Evolutionary conservation across 2,797 vertebrate genomes (phyloP).

Genomic region (Fistularia commersonii): DNA sequence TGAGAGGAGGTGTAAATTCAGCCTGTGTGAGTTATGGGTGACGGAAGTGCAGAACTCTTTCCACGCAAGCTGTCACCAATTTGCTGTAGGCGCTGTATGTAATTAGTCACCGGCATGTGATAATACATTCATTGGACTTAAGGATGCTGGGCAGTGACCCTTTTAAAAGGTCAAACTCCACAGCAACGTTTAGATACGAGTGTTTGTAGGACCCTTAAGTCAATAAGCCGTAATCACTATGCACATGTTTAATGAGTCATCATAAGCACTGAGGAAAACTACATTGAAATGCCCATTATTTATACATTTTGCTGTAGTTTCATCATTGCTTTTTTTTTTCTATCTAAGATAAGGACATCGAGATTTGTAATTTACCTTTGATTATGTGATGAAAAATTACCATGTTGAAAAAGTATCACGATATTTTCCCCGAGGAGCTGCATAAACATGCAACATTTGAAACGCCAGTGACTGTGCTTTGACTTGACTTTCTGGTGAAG

Average conservation of each 20-base stretch:
- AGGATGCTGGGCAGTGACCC: slow-evolving; percentile 27
- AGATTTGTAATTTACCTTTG: no score
- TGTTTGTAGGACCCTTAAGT: slow-evolving; percentile 31
- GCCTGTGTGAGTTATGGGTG: slow-evolving; percentile 30
- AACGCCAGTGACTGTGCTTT: slow-evolving; percentile 44
- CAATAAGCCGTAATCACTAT: slow-evolving; percentile 44
- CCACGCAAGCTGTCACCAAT: slow-evolving; percentile 53
- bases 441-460: slow-evolving; percentile 18
- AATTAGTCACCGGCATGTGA: slow-evolving; percentile 60
- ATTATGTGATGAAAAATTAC: no score
- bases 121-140: slow-evolving; percentile 49
- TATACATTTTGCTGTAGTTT: no score
- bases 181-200: slow-evolving; percentile 31
- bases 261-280: neutral
- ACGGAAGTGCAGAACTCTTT: slow-evolving; percentile 55
- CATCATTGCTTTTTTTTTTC: no score
- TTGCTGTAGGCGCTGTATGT: slow-evolving; percentile 45
- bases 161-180: slow-evolving; percentile 55
- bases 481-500: slow-evolving; percentile 53
- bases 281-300: no score
- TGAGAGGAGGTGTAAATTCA: slow-evolving; percentile 27
- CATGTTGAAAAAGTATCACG: no score
- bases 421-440: no score
- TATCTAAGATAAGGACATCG: no score
- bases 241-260: slow-evolving; percentile 43